Evolutionary conservation across 2,113 vertebrate species (phyloP).

Genomic region (Podarcis muralis): DNA sequence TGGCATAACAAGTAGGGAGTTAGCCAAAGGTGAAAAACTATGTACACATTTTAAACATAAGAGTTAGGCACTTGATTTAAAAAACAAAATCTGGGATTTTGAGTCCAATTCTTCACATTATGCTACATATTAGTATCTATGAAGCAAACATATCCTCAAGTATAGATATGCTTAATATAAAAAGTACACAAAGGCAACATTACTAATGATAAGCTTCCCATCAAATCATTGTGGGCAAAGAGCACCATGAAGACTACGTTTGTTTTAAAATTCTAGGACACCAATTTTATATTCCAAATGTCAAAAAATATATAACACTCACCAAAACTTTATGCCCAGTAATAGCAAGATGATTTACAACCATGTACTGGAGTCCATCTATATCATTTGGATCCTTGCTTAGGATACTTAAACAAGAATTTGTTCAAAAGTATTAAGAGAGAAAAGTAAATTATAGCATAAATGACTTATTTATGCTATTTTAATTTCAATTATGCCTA

Average conservation of each 20-base stretch:
- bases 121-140: background rate
- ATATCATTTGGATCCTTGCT: slow-evolving; percentile 72
- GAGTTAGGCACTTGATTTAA: background rate
- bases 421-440: background rate
- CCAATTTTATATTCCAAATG: background rate
- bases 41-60: background rate
- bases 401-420: slow-evolving; percentile 72
- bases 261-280: background rate
- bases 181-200: background rate
- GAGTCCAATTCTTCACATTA: background rate
- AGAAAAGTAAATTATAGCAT: background rate
- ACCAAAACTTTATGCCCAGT: slow-evolving; percentile 71
- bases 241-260: background rate
- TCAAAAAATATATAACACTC: slow-evolving; percentile 42
- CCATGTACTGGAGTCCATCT: slow-evolving; percentile 74
- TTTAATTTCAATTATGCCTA: too few species aligned
- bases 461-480: background rate
- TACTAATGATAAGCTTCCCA: background rate
- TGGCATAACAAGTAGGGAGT: background rate
- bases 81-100: background rate
- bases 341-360: slow-evolving; percentile 69
- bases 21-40: background rate
- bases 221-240: background rate
- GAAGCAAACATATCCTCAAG: background rate
- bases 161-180: background rate